Evolutionary conservation across 2,113 vertebrate species (phyloP), one percentile per base, ranked within the genome.

Genomic region (Malaclemys terrapin): DNA sequence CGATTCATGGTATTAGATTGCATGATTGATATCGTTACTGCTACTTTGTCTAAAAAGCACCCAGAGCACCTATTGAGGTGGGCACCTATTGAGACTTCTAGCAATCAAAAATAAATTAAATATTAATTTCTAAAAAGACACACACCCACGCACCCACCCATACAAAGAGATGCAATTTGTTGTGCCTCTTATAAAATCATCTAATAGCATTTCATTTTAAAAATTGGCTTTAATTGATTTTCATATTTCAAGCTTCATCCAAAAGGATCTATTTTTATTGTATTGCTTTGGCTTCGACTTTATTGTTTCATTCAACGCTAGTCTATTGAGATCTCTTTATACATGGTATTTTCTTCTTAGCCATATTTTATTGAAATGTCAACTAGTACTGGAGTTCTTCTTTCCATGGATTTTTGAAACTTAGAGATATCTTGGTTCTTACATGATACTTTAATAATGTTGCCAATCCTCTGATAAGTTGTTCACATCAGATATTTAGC

Each of bases 401-500:
- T 95, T 97, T 94, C 95, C 92, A 87, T 72, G 90, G 24, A 95
- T 97, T 98, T 98, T 98, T 98, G 83, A 98, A 98, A 98, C 93
- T 96, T 96, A 96, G 90, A 97, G 96, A 95, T 85, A 98, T 89
- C 87, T 90, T 97, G 92, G 94, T 86, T 98, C 92, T 98, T 97
- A 96, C 96, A 97, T 90, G 96, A 97, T 98, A 94, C 97, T 98
- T 98, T 98, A 98, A 98, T 98, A 98, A 98, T 96, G 97, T 97
- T 97, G 95, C 97, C 98, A 98, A 96, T 97, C 97, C 97, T 98
- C 96, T 98, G 97, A 97, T 98, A 98, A 98, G 96, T 98, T 98
- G 97, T 98, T 98, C 98, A 98, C 96, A 98, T 98, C 97, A 98
- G 97, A 97, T 98, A 97, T 98, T 98, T 98, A 98, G 98, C 98